phyloP scores from a whole-genome alignment of 2,888 invertebrate species.

The Alsophila aescularia region DNA sequence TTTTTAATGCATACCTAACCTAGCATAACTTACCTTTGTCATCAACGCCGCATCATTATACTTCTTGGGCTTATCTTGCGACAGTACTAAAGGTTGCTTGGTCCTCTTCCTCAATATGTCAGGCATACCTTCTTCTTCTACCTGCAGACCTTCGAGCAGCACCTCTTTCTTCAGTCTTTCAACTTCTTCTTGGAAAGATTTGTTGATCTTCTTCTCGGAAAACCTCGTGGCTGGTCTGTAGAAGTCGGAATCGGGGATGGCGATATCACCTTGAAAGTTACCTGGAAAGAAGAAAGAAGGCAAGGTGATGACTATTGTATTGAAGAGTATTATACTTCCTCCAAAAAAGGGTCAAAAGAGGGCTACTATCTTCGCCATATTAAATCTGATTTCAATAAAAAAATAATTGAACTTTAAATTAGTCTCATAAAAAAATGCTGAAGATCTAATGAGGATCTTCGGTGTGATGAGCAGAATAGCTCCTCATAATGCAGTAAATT shows the following conservation, averaged over 20 bases:
- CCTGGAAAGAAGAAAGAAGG: slow-evolving; percentile 82
- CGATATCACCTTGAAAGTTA: slow-evolving; percentile 93
- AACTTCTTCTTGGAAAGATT: slow-evolving; percentile 90
- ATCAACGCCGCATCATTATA: slow-evolving; percentile 77
- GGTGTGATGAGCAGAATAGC: no score
- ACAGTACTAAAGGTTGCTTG: slow-evolving; percentile 83
- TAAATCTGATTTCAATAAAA: no score
- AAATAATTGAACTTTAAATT: no score
- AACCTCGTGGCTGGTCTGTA: slow-evolving; percentile 59
- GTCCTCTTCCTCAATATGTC: slow-evolving; percentile 89
- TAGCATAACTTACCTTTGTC: slow-evolving; percentile 62
- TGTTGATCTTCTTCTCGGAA: slow-evolving; percentile 83
- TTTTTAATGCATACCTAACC: no score
- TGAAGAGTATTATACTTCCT: no score
- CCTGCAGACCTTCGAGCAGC: slow-evolving; percentile 91
- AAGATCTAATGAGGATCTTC: no score
- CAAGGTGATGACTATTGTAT: background rate
- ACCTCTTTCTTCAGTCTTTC: slow-evolving; percentile 93
- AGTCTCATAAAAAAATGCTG: no score
- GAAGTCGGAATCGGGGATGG: slow-evolving; percentile 86
- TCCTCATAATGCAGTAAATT: no score
- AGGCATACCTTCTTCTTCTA: slow-evolving; percentile 92
- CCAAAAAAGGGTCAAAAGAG: no score
- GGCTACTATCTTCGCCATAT: no score
- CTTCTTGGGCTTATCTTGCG: slow-evolving; percentile 78